Conservation (phyloP, 2,797 vertebrate genomes). For the Tenualosa ilisha region DNA sequence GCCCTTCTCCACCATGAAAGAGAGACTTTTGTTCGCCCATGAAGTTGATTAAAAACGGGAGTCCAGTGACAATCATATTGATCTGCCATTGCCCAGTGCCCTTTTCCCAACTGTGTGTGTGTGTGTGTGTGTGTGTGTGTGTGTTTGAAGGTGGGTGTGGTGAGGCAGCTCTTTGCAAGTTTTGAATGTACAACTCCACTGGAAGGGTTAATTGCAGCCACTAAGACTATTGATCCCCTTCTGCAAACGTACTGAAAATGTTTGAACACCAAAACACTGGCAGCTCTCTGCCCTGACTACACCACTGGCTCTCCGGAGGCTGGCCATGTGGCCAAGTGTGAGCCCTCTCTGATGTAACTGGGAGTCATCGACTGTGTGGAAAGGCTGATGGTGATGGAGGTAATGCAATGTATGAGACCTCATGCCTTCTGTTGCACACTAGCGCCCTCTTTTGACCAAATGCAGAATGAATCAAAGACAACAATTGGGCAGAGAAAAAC, state of each 20-base stretch:
- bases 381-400: not conserved
- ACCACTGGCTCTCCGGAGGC: not conserved
- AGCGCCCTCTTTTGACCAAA: conserved; percentile 68
- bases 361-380: conserved; percentile 12
- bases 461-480: conserved; percentile 44
- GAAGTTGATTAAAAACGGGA: conserved; percentile 75
- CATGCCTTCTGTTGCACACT: conserved; percentile 66
- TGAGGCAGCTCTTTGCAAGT: conserved; percentile 35
- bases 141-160: not conserved
- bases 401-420: conserved; percentile 26
- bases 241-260: not conserved
- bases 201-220: conserved; percentile 5
- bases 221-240: not conserved
- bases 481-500: not conserved
- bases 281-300: not conserved
- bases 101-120: conserved; percentile 60
- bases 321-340: not conserved
- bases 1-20: conserved; percentile 19
- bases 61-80: conserved; percentile 70
- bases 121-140: conserved; percentile 36
- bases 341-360: conserved; percentile 11
- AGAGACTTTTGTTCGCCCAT: conserved; percentile 61
- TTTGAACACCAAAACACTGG: conserved; percentile 18
- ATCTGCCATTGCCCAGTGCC: conserved; percentile 40
- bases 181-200: not conserved